phyloP scores from a whole-genome alignment of 2,113 vertebrate species.

The Bettongia penicillata region DNA sequence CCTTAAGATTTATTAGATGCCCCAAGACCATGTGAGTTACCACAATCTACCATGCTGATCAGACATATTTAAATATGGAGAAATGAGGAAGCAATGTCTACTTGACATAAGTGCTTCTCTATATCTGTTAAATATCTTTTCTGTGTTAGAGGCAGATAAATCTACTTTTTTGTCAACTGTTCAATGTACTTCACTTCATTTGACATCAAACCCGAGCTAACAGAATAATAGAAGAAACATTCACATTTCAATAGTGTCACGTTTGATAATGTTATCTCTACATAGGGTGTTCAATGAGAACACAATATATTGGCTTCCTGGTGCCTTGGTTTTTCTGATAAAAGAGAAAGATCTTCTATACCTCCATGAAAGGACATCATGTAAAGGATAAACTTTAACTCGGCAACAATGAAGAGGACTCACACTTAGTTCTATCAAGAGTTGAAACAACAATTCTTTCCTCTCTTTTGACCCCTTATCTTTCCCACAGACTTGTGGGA shows the following conservation, averaged over 20 bases:
- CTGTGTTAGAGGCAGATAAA: background rate
- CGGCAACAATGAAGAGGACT: background rate
- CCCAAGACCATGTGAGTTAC: background rate
- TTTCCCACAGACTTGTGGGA: background rate
- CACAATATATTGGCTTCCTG: background rate
- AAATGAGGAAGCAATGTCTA: background rate
- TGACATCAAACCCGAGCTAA: background rate
- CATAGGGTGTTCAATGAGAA: background rate
- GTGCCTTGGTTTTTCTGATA: background rate
- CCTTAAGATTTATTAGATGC: background rate
- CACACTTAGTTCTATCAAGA: background rate
- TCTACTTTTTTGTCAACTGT: background rate
- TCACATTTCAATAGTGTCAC: background rate
- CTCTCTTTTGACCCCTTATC: background rate
- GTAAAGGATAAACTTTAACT: background rate
- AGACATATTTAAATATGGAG: background rate
- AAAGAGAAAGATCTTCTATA: background rate
- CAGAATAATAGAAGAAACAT: background rate
- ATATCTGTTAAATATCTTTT: background rate
- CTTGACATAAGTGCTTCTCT: background rate
- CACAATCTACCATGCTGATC: background rate
- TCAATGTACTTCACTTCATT: background rate
- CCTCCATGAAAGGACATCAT: background rate
- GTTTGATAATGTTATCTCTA: background rate
- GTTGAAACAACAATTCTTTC: background rate